A percentile compares a stretch with the other conserved stretches of the same genome.
These are phyloP conservation scores for Chymomyza costata DNA, from an alignment of 1,140 invertebrate genomes.

Conservation along the genomic window DNA sequence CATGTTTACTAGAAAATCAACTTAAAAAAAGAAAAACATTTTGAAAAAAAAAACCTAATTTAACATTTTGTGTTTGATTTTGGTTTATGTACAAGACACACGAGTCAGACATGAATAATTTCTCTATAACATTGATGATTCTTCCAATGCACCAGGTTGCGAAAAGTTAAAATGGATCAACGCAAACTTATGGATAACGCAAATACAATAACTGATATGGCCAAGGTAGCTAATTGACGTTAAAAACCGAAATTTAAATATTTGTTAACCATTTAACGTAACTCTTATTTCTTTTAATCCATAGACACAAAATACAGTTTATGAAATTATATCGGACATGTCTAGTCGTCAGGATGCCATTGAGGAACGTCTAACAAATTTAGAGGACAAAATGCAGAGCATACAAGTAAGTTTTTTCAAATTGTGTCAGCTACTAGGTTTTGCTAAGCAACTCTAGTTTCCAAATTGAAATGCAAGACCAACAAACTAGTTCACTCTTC, in stretches of 20 bases:
- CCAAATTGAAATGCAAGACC: too few relatives aligned
- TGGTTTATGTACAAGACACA: constrained; percentile 7
- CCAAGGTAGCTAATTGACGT: constrained; percentile 88
- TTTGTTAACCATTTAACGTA: too few relatives aligned
- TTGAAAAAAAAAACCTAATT: constrained; percentile 20
- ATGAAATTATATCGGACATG: constrained; percentile 97
- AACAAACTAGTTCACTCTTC: too few relatives aligned
- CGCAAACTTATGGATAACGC: constrained; percentile 99
- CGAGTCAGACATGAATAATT: constrained; percentile 38
- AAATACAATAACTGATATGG: constrained; percentile 99
- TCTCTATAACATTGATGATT: constrained; percentile 49
- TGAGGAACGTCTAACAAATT: constrained; percentile 88
- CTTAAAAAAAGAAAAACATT: constrained; percentile 7
- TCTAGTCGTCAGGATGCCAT: constrained; percentile 91
- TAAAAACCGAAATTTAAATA: background rate
- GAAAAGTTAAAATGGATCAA: constrained; percentile 99
- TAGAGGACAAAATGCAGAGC: constrained; percentile 90
- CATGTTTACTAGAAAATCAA: too few relatives aligned
- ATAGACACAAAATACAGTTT: constrained; percentile 97
- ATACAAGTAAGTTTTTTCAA: constrained; percentile 82
- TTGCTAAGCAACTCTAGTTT: too few relatives aligned
- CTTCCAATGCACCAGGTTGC: constrained; percentile 81
- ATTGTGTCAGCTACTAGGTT: too few relatives aligned
- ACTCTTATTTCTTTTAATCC: too few relatives aligned
- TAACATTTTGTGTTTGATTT: constrained; percentile 6